Evolutionary conservation across 2,888 invertebrate species (phyloP), one percentile per base, ranked within the genome.

Genomic region (Drosophila meridiana): DNA sequence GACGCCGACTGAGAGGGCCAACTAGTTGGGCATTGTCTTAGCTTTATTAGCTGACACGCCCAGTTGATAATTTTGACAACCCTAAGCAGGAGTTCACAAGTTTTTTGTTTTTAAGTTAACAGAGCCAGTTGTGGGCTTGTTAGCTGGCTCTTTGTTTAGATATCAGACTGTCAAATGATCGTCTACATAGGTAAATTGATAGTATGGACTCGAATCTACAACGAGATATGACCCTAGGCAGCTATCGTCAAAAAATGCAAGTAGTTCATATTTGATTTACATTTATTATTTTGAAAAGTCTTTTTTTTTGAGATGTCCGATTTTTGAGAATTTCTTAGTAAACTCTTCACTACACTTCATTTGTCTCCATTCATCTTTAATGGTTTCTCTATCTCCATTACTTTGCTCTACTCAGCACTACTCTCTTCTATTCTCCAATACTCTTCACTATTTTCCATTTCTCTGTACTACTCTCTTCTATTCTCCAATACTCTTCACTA

Each of bases 1-100:
- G 83, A 62, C 79, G 69, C 79, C 69, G 59, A 74, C 60, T 3
- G 34, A 14, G 58, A 26, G 58, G 45, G 43, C 43, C 3, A 36
- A 30, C 36, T 58, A 36, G 28, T 2, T 45, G 45, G n/a, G 9
- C 32, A 45, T 45, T 67, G 76, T 67, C 62, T 68, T 62, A 48
- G 61, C 67, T 52, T 62, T 47, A 73, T 73, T 75, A 52, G 32
- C 47, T 58, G 56, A 42, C 45, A 64, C 57, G 57, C 72, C 71
- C 64, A 40, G 26, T 30, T 45, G 30, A 38, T 30, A 42, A 11
- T 58, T 60, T 30, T 40, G 38, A 30, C 38, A 32, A 59, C 11
- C 38, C 4, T 13, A 34, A 28, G 36, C 38, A 55, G 40, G 30
- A 40, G 36, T 13, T 36, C 3, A 36, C 34, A 52, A 52, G 26